These are phyloP conservation scores for Cepaea nemoralis DNA, from an alignment of 1,140 invertebrate genomes.

Conservation along the genomic window DNA sequence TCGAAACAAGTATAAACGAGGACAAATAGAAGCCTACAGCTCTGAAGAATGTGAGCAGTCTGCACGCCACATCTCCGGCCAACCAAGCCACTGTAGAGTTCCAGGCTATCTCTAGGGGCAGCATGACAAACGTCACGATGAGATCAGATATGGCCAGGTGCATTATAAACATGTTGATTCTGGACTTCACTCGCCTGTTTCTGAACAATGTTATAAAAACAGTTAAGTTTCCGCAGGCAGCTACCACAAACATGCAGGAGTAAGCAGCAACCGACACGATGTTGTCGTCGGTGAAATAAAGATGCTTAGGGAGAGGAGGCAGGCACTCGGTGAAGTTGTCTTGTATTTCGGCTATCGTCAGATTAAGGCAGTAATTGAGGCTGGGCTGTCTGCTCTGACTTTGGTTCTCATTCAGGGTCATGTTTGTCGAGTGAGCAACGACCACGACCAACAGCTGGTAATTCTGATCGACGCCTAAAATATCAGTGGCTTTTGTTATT, in stretches of 20 bases:
- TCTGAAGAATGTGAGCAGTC: slow-evolving; percentile 81
- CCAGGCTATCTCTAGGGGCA: slow-evolving; percentile 86
- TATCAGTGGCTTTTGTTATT: background rate
- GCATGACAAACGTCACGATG: slow-evolving; percentile 84
- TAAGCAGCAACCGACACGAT: slow-evolving; percentile 82
- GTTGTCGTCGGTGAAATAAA: slow-evolving; percentile 86
- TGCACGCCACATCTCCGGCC: slow-evolving; percentile 82
- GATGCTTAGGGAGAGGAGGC: slow-evolving; percentile 71
- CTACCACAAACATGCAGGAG: slow-evolving; percentile 87
- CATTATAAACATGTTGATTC: slow-evolving; percentile 83
- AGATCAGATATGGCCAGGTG: slow-evolving; percentile 84
- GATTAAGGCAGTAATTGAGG: slow-evolving; percentile 6
- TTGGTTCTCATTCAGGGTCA: background rate
- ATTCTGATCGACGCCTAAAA: background rate
- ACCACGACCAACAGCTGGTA: background rate
- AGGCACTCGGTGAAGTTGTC: slow-evolving; percentile 37
- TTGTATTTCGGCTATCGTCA: background rate
- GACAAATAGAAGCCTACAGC: slow-evolving; percentile 86
- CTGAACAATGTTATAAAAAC: slow-evolving; percentile 82
- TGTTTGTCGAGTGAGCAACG: slow-evolving; percentile 4
- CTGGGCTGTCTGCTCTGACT: slow-evolving; percentile 15
- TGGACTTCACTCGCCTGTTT: slow-evolving; percentile 79
- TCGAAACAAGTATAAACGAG: slow-evolving; percentile 84
- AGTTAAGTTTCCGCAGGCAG: slow-evolving; percentile 85
- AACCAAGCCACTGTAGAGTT: slow-evolving; percentile 83